Evolutionary conservation across 2,797 vertebrate genomes (phyloP), one percentile per base, ranked within the genome.

Genomic region (Phylloscopus collybita): DNA sequence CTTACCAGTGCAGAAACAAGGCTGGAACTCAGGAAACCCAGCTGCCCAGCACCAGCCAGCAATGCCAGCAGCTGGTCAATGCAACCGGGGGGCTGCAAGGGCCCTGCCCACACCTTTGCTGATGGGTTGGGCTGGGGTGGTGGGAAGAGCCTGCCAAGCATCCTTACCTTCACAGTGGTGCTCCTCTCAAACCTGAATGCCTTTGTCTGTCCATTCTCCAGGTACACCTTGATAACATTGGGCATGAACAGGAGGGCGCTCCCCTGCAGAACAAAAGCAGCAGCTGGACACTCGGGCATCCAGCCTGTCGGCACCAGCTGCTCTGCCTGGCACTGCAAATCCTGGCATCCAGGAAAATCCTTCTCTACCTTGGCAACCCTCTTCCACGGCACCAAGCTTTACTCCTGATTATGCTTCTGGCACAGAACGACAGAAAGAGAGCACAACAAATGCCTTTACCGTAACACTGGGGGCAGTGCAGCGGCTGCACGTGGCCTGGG

Each of bases 131-230:
- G 32, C 6, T 56, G 40, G 50, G 11, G 16, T n/a, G n/a, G 15
- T 59, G 38, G 56, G n/a, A 82, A 21, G 9, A 80, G 40, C 56
- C 20, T 45, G 56, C 26, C 5, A 7, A 74, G 60, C 67, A 29
- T 10, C 1, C 0, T 93, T 94, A 97, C 99, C 99, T 99, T 99
- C 80, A 99, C 99, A 11, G 99, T 99, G 70, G 99, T 99, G 97
- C 95, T 98, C 11, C 96, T 97, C 79, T 99, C 99, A 96, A 99
- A 99, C 95, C 99, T 99, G 97, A 99, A 99, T 45, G 99, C 99
- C 97, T 99, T 99, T 11, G 99, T 99, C 97, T 99, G 99, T 64
- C 99, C 99, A 4, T 99, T 99, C 98, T 99, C 99, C 97, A 99
- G 97, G 95, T 99, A 99, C 16, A 99, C 98, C 97, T 99, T 99